Evolutionary conservation across 2,797 vertebrate species (phyloP).

Genomic region (Darevskia nairensis): DNA sequence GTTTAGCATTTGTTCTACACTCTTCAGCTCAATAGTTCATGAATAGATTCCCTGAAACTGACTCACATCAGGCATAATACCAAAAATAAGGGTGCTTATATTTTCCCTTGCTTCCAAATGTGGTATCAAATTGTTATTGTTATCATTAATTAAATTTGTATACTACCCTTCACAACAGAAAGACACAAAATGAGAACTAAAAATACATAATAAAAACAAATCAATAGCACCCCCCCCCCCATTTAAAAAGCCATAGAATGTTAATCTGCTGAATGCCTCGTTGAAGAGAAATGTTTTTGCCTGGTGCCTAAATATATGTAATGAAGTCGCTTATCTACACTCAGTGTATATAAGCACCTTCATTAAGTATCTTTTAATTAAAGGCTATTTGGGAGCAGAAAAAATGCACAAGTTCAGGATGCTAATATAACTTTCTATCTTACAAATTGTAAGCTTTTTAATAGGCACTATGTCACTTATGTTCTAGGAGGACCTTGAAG

Average conservation of each 20-base stretch:
- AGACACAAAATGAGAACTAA: no score
- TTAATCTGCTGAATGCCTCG: no score
- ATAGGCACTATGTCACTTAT: neutral
- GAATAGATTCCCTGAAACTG: neutral
- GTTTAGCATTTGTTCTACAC: neutral
- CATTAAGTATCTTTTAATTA: no score
- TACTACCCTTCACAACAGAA: no score
- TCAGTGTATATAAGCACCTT: no score
- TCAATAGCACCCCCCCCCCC: no score
- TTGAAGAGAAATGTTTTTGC: no score
- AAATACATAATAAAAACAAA: no score
- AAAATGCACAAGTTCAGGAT: neutral
- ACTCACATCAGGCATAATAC: neutral
- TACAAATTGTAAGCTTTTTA: neutral
- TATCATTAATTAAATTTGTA: no score
- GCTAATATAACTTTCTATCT: neutral
- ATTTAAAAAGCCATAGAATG: no score
- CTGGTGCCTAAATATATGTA: no score
- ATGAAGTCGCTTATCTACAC: no score
- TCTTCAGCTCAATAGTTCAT: neutral
- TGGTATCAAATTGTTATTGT: neutral
- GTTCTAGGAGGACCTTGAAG: constrained; percentile 91
- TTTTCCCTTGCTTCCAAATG: neutral
- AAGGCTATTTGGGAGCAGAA: neutral
- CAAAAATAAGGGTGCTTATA: neutral